Base-by-base conservation (phyloP, 2,888 invertebrate species). In the Pollenia labialis region DNA sequence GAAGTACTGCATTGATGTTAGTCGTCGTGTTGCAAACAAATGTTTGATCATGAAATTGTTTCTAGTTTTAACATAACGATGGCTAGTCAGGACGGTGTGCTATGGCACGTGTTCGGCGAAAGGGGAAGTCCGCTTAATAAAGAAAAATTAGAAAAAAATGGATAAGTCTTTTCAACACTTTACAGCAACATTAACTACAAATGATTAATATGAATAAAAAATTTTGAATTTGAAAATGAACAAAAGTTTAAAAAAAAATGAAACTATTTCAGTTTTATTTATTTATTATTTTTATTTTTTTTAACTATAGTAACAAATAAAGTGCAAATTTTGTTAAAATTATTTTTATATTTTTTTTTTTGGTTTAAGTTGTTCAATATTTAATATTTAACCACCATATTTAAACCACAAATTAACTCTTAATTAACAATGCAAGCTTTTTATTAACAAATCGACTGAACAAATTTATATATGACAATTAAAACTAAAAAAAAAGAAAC, bases 341-440 rank as follows among this genome's bases (percentile, higher is more conserved):
- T 71, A 46, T 79, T 81, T 50, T 79, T 54, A 40, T 66, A 42
- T 64, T 40, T 50, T 52, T 74, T 50, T 42, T 64, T 32, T 79
- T 56, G 18, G 48, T 64, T 71, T 72, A 76, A 56, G 48, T 66
- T 44, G 18, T 76, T 76, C 42, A 60, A 66, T 80, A 79, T 80
- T 80, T 58, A 76, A 11, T 76, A 72, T 77, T 79, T 74, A 87
- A 87, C 79, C 79, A 87, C 84, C 83, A 84, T 87, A 87, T 87
- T 81, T 77, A 75, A 86, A 87, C 68, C 87, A 87, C 77, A 87
- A 87, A 68, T 81, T 68, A 72, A 84, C 84, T 77, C 46, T 87
- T 83, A 82, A 84, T 74, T 77, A 87, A 87, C 87, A 87, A 87
- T 87, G 87, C 87, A 87, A 87, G 84, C 87, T 84, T 85, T 77